Base-by-base conservation (phyloP, 2,888 invertebrate genomes). In the Sympetrum striolatum region DNA sequence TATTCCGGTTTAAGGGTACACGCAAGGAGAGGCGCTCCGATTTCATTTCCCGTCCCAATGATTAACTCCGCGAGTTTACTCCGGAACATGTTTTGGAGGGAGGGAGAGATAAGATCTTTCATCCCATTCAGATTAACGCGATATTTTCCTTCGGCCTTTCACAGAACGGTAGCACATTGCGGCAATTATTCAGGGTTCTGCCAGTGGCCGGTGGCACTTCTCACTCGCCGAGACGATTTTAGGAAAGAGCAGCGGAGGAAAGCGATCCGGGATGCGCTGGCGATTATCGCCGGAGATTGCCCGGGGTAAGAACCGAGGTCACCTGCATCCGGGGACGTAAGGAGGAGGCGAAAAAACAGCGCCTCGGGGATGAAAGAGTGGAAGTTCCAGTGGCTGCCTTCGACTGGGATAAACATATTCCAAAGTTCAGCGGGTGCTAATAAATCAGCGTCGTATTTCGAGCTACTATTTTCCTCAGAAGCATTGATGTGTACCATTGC, bases 41-140 rank as follows among this genome's bases (percentile, higher is more conserved):
- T 86, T 86, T 60, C 86, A 35, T 60, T 18, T 35, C 37, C 86
- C n/a, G 25, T 60, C 86, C 35, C 37, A 48, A 60, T 86, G 86
- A 86, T 60, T 64, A 86, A 86, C 64, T 58, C 60, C 86, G 14
- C 37, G 37, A 22, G 12, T 37, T 39, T 64, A 37, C 15, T 35
- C 60, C 10, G 37, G 60, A 60, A 64, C 60, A 39, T 86, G 60
- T 86, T 73, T 39, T 64, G 10, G 53, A 53, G 5, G 18, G 53
- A 86, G 60, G 58, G 37, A 60, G 37, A 58, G 86, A 86, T 86
- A 86, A 60, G 86, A 86, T 86, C 86, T 86, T 37, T 60, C 86
- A 86, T 86, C 86, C 58, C 35, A 39, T 58, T 86, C 37, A 86
- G 60, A 86, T 86, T 60, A 86, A 37, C n/a, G 60, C 60, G 37